Percentiles rank a stretch among this genome's conserved stretches.
Conservation (phyloP, 2,888 invertebrate species). For the Cosmopolites sordidus region DNA sequence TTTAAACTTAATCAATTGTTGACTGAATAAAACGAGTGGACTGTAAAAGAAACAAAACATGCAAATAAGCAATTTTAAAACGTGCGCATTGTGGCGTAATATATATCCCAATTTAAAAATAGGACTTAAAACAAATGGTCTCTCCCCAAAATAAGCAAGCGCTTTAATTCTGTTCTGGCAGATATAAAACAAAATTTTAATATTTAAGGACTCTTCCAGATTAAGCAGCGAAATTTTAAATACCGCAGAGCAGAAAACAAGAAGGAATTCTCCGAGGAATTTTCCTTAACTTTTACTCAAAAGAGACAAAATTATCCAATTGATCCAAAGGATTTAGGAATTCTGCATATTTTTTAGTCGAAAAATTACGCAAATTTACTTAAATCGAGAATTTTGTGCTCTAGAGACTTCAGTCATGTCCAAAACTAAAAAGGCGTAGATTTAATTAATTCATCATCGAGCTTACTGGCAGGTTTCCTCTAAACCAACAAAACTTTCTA, state of each 20-base stretch:
- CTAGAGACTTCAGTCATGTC: too few species aligned
- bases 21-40: too few species aligned
- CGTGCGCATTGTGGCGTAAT: conserved; percentile 3
- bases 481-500: too few species aligned
- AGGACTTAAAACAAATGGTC: conserved; percentile 13
- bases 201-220: conserved; percentile 6
- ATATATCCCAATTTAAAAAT: conserved; percentile 10
- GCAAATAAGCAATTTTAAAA: conserved; percentile 3
- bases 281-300: not conserved
- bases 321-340: not conserved
- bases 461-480: too few species aligned
- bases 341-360: not conserved
- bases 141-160: conserved; percentile 9
- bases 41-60: not conserved
- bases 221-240: conserved; percentile 7
- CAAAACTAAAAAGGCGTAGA: too few species aligned
- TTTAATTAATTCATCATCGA: too few species aligned
- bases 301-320: not conserved
- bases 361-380: conserved; percentile 1
- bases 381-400: not conserved
- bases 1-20: too few species aligned
- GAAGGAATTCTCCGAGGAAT: not conserved
- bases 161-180: conserved; percentile 12
- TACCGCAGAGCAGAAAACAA: conserved; percentile 4
- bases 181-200: conserved; percentile 13